Evolutionary conservation across 1,140 invertebrate genomes (phyloP).

Genomic region (Lepidotrigona ventralis): DNA sequence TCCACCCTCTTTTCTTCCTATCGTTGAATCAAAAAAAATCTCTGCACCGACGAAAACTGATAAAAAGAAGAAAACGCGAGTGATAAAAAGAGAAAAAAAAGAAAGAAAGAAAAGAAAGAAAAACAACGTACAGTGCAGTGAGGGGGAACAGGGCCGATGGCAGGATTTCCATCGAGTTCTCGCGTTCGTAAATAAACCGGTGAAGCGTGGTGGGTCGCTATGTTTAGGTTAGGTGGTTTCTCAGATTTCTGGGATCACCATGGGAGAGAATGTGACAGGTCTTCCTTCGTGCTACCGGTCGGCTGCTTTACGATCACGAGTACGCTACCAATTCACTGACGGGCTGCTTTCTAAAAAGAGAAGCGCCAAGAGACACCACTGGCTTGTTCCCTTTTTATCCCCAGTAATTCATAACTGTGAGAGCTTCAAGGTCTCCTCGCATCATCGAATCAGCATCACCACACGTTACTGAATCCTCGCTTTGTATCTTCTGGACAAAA

Average conservation of each 20-base stretch:
- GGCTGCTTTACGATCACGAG: constrained; percentile 22
- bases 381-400: too few species aligned
- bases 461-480: too few species aligned
- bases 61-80: background rate
- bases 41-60: background rate
- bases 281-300: constrained; percentile 34
- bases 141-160: background rate
- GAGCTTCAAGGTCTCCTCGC: too few species aligned
- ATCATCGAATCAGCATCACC: background rate
- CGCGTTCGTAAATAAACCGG: constrained; percentile 58
- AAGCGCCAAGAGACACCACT: too few species aligned
- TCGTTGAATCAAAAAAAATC: background rate
- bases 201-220: constrained; percentile 58
- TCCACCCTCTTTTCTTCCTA: too few species aligned
- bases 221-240: constrained; percentile 64
- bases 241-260: constrained; percentile 58
- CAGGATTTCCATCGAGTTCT: constrained; percentile 53
- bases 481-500: too few species aligned
- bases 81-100: background rate
- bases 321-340: background rate
- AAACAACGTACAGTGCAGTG: background rate
- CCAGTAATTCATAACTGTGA: background rate
- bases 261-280: constrained; percentile 49
- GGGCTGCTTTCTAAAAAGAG: background rate
- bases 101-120: background rate